Percentiles rank a stretch among this genome's conserved stretches.
These are phyloP conservation scores for Cathartes aura DNA, from an alignment of 2,113 vertebrate genomes.

Conservation along the genomic window DNA sequence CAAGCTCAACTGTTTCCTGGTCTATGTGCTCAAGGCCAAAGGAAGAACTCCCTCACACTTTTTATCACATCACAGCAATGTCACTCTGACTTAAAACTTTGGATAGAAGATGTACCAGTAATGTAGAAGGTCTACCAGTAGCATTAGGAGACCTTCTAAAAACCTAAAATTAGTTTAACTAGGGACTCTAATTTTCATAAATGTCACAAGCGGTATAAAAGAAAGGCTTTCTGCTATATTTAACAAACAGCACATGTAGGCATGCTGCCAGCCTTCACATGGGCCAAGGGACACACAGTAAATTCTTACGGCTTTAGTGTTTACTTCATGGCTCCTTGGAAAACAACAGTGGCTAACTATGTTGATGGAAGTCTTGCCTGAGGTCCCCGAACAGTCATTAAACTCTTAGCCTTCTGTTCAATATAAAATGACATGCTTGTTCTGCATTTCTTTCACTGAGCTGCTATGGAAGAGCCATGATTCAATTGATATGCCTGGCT, in stretches of 20 bases:
- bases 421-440: neutral
- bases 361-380: constrained; percentile 10
- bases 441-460: constrained; percentile 2
- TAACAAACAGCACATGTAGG: neutral
- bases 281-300: neutral
- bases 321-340: neutral
- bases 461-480: neutral
- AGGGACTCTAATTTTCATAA: neutral
- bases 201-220: neutral
- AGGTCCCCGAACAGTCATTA: neutral
- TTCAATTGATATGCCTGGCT: constrained; percentile 39
- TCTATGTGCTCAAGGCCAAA: neutral
- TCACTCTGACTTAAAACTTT: neutral
- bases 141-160: neutral
- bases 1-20: neutral
- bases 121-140: neutral
- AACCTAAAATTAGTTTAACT: neutral
- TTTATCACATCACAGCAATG: neutral
- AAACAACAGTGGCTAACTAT: neutral
- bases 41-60: neutral
- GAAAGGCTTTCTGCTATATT: neutral
- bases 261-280: neutral
- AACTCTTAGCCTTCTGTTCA: constrained; percentile 29
- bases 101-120: neutral
- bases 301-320: neutral